These are phyloP conservation scores for Ciconia boyciana DNA, from an alignment of 2,113 vertebrate species.

Conservation along the genomic window DNA sequence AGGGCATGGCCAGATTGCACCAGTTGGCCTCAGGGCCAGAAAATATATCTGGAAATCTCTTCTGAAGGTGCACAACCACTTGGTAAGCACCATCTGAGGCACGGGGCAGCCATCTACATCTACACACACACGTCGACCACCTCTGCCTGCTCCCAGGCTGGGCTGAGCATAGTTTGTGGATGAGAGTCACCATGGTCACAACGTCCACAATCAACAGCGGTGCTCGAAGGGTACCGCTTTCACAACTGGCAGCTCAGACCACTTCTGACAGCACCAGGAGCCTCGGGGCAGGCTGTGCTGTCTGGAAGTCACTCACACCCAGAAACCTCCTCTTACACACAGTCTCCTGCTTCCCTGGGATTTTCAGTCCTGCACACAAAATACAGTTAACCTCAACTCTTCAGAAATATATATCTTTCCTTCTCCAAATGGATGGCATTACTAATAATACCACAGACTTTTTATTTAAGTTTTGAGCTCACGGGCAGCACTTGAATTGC, in stretches of 20 bases:
- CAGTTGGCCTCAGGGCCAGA: neutral
- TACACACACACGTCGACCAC: rapidly evolving
- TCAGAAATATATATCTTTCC: neutral
- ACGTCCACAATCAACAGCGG: rapidly evolving
- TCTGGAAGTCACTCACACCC: neutral
- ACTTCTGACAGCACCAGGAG: neutral
- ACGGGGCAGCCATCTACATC: rapidly evolving
- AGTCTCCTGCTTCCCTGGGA: neutral
- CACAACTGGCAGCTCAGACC: neutral
- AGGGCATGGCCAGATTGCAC: neutral
- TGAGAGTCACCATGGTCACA: neutral
- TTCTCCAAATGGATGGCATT: neutral
- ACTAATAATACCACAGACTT: neutral
- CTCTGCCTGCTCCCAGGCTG: neutral
- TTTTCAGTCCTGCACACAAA: neutral
- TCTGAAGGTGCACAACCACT: neutral
- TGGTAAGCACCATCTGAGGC: neutral
- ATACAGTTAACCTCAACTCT: neutral
- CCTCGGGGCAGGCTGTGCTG: neutral
- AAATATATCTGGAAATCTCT: neutral
- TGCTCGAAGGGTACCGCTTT: neutral
- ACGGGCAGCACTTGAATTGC: neutral
- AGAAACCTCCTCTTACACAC: neutral
- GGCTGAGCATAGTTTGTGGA: neutral
- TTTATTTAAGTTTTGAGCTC: neutral